Percentiles rank a stretch among this genome's conserved stretches.
These are phyloP conservation scores for Ictalurus punctatus DNA, from an alignment of 2,113 vertebrate genomes.

Conservation along the genomic window DNA sequence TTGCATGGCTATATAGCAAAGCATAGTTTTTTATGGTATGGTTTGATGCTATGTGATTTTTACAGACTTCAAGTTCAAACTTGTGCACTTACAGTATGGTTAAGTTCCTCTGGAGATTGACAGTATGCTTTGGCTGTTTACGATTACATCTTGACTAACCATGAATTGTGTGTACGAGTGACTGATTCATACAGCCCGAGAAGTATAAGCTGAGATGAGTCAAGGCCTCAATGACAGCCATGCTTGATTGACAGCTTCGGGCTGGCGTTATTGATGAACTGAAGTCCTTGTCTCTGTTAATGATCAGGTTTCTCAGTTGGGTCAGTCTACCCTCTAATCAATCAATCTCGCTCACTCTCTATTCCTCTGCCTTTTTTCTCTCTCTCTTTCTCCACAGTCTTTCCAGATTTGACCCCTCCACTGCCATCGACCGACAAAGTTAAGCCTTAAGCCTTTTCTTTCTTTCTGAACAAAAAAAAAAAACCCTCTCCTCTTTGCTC, in stretches of 20 bases:
- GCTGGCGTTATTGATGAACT: constrained; percentile 45
- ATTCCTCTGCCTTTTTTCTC: constrained; percentile 29
- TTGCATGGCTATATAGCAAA: neutral
- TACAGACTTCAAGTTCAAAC: neutral
- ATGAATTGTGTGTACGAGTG: neutral
- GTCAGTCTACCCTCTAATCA: constrained; percentile 58
- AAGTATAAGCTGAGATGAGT: constrained; percentile 25
- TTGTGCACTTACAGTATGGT: neutral
- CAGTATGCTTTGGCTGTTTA: neutral
- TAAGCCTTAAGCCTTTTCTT: constrained; percentile 33
- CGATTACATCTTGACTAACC: neutral
- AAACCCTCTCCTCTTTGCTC: constrained; percentile 24
- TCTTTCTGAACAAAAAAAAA: constrained; percentile 15
- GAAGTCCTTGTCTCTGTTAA: constrained; percentile 58
- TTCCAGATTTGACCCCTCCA: constrained; percentile 36
- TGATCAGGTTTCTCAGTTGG: constrained; percentile 46
- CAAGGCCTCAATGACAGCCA: constrained; percentile 45
- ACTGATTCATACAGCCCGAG: neutral
- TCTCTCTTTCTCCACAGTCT: constrained; percentile 4
- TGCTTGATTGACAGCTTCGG: constrained; percentile 53
- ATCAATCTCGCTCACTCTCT: constrained; percentile 44
- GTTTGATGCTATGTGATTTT: neutral
- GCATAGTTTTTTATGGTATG: neutral
- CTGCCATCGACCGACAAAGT: constrained; percentile 27
- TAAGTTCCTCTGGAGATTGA: neutral